A percentile compares a stretch with the other conserved stretches of the same genome.
These are phyloP conservation scores for Lithobates pipiens DNA, from an alignment of 2,797 vertebrate species.

Conservation along the genomic window DNA sequence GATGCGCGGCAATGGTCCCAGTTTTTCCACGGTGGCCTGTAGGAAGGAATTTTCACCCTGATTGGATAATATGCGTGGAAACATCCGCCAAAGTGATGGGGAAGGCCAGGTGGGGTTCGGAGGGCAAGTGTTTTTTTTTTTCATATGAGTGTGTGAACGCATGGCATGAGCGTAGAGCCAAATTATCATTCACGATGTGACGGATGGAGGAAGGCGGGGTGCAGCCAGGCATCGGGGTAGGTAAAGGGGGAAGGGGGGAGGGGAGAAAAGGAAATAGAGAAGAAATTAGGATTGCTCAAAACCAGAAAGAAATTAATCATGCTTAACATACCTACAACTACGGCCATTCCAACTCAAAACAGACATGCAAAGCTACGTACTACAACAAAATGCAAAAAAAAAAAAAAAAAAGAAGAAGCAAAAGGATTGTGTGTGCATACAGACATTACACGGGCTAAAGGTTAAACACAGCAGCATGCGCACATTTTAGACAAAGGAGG, in stretches of 20 bases:
- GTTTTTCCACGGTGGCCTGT: conserved; percentile 95
- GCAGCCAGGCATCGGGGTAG: conserved; percentile 78
- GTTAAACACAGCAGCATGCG: conserved; percentile 48
- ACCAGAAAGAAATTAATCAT: conserved; percentile 77
- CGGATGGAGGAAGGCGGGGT: conserved; percentile 76
- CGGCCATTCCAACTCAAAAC: conserved; percentile 82
- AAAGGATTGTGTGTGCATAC: conserved; percentile 63
- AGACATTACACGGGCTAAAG: conserved; percentile 54
- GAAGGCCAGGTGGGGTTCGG: conserved; percentile 77
- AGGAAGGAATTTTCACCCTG: conserved; percentile 99
- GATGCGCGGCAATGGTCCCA: conserved; percentile 93
- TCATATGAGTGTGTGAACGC: conserved; percentile 70
- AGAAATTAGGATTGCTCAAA: conserved; percentile 82
- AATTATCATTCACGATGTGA: conserved; percentile 71
- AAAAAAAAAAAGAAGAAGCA: conserved; percentile 24
- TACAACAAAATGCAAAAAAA: conserved; percentile 65
- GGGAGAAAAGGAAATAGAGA: conserved; percentile 86
- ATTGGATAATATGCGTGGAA: conserved; percentile 82
- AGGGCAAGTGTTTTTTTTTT: conserved; percentile 71
- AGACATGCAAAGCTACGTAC: conserved; percentile 81
- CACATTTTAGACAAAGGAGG: conserved; percentile 30
- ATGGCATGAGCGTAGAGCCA: conserved; percentile 83
- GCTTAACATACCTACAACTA: conserved; percentile 81
- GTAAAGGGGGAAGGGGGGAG: conserved; percentile 75
- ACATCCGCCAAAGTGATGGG: conserved; percentile 73